These are phyloP conservation scores for Ommatoiulus sabulosus DNA, from an alignment of 2,888 invertebrate genomes.

Conservation along the genomic window DNA sequence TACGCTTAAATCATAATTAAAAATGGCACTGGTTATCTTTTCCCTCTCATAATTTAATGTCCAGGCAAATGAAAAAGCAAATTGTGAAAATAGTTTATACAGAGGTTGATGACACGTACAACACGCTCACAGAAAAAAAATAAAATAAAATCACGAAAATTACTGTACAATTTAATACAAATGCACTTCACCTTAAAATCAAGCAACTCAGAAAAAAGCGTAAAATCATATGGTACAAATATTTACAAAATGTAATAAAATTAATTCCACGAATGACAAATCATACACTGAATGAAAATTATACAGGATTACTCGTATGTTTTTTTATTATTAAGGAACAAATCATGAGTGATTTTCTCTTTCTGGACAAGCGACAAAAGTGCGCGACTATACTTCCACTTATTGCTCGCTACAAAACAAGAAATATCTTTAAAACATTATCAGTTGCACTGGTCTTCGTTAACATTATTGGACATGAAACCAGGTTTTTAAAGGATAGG, in stretches of 20 bases:
- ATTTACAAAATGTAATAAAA: constrained; percentile 22
- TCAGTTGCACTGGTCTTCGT: no score
- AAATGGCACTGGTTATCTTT: constrained; percentile 21
- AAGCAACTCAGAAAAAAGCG: not conserved
- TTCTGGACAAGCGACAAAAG: not conserved
- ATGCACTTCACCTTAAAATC: constrained; percentile 6
- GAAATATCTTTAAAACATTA: no score
- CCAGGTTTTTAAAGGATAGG: no score
- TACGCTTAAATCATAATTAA: constrained; percentile 1
- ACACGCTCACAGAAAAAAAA: not conserved
- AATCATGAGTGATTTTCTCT: not conserved
- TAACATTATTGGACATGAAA: no score
- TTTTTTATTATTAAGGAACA: not conserved
- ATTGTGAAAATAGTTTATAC: constrained; percentile 28
- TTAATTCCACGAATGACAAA: not conserved
- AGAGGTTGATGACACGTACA: constrained; percentile 10
- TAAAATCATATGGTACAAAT: constrained; percentile 17
- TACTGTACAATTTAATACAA: constrained; percentile 27
- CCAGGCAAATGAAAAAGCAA: not conserved
- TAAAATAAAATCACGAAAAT: constrained; percentile 10
- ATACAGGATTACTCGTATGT: not conserved
- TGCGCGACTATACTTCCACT: no score
- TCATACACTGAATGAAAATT: constrained; percentile 17
- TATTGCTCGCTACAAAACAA: no score
- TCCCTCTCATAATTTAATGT: constrained; percentile 28